Evolutionary conservation across 64 coral and sea anemone genomes (phyloP).

Genomic region (Acropora tenuis): DNA sequence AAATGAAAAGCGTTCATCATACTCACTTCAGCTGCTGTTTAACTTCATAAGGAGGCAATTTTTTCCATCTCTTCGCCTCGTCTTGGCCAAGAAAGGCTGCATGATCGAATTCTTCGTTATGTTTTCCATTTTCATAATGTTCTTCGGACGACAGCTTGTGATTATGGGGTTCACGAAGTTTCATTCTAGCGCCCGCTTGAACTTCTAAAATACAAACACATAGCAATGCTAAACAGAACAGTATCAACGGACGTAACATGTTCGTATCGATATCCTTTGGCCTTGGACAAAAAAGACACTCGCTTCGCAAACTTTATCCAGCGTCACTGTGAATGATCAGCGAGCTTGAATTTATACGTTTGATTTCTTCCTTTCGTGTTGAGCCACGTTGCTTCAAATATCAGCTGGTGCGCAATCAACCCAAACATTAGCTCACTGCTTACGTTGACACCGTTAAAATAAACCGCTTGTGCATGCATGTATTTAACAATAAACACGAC

Average conservation of each 20-base stretch:
- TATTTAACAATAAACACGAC: background rate
- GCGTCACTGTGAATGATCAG: background rate
- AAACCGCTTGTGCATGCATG: background rate
- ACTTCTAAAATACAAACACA: constrained; percentile 1
- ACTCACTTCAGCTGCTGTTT: constrained; percentile 74
- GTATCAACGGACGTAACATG: background rate
- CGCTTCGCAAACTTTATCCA: background rate
- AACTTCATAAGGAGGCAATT: constrained; percentile 50
- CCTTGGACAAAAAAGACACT: background rate
- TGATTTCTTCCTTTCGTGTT: background rate
- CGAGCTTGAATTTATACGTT: background rate
- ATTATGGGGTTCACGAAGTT: background rate
- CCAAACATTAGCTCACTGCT: background rate
- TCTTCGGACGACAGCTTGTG: constrained; percentile 39
- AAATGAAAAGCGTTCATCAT: background rate
- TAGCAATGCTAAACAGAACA: background rate
- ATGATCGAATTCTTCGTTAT: constrained; percentile 69
- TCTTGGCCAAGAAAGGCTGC: constrained; percentile 84
- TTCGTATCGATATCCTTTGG: background rate
- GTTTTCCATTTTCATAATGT: constrained; percentile 62
- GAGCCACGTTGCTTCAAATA: constrained; percentile 35
- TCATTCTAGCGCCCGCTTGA: background rate
- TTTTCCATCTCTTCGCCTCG: constrained; percentile 15
- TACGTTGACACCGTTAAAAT: background rate
- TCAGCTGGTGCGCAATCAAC: constrained; percentile 9